Percentiles rank a stretch among this genome's conserved stretches.
phyloP scores from a whole-genome alignment of 92 coral and sea anemone genomes.

The Epizoanthus stellaris region DNA sequence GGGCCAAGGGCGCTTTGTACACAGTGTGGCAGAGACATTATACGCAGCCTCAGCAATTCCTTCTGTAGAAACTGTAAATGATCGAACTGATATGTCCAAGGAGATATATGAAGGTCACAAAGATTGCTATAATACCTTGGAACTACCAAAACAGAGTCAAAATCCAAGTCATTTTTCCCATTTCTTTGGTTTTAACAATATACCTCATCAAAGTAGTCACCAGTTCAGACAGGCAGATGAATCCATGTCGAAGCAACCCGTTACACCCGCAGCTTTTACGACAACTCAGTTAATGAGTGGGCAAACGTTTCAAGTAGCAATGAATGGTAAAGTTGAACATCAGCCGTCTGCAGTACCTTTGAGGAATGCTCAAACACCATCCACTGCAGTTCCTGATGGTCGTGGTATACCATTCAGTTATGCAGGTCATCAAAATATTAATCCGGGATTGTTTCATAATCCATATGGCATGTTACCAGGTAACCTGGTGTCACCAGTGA shows the following conservation, averaged over 20 bases:
- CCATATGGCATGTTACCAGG: neutral
- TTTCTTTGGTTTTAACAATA: neutral
- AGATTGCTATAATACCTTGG: neutral
- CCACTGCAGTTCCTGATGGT: too few species aligned
- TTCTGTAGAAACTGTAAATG: neutral
- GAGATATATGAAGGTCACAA: neutral
- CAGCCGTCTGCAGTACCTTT: neutral
- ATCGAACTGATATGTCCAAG: neutral
- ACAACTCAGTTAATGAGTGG: neutral
- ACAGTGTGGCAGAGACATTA: neutral
- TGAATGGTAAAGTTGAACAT: neutral
- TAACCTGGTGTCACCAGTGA: neutral
- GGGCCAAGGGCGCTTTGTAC: neutral
- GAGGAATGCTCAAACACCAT: neutral
- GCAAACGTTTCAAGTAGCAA: neutral
- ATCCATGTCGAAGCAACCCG: constrained; percentile 5
- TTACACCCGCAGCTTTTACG: neutral
- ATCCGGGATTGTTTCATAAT: neutral
- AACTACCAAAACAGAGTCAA: neutral
- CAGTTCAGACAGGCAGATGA: constrained; percentile 13
- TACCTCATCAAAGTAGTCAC: neutral
- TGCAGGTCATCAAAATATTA: neutral
- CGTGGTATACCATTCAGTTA: too few species aligned
- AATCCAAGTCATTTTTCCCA: neutral
- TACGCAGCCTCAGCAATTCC: neutral